Evolutionary conservation across 1,140 invertebrate genomes (phyloP).

Genomic region (Macrobrachium rosenbergii): DNA sequence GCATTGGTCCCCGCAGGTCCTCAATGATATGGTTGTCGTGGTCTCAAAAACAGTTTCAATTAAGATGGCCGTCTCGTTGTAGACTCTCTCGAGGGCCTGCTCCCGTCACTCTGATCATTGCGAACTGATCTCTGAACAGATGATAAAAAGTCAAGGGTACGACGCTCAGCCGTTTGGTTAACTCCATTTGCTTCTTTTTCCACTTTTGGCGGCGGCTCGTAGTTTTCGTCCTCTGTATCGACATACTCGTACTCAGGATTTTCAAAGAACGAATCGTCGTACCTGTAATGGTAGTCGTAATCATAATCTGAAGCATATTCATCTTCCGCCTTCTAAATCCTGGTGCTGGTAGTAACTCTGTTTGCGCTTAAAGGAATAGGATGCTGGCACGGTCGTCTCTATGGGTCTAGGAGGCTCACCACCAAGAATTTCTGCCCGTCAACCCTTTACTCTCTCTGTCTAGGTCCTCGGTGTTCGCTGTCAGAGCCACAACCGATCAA

Average conservation of each 20-base stretch:
- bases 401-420: background rate
- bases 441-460: background rate
- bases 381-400: background rate
- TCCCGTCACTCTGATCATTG: background rate
- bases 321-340: too few species aligned
- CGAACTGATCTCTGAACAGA: background rate
- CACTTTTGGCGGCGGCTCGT: background rate
- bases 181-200: background rate
- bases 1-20: constrained; percentile 36
- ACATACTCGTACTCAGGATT: constrained; percentile 46
- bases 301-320: background rate
- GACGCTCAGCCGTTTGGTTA: constrained; percentile 20
- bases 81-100: background rate
- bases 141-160: constrained; percentile 30
- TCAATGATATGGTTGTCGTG: constrained; percentile 36
- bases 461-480: background rate
- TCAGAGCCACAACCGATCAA: background rate
- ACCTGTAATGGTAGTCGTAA: background rate
- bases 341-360: too few species aligned
- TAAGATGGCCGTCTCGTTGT: constrained; percentile 23
- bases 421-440: constrained; percentile 36
- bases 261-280: constrained; percentile 30
- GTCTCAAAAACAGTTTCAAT: constrained; percentile 32
- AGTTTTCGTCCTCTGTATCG: constrained; percentile 26
- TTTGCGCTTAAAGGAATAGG: too few species aligned